Percentiles rank a stretch among this genome's conserved stretches.
Evolutionary conservation across 1,140 invertebrate genomes (phyloP).

Genomic region (Temnothorax longispinosus): DNA sequence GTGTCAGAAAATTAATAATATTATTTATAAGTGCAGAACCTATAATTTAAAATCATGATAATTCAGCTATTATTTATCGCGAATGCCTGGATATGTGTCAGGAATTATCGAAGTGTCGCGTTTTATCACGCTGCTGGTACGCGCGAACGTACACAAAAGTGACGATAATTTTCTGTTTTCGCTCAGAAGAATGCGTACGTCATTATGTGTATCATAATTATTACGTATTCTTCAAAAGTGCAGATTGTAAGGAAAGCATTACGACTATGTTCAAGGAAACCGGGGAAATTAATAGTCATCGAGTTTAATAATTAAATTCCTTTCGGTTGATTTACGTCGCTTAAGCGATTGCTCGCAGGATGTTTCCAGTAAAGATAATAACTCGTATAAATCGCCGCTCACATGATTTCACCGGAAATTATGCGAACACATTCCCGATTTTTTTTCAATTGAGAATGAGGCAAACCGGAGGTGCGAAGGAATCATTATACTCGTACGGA

Average conservation of each 20-base stretch:
- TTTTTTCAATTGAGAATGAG: conserved; percentile 9
- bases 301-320: conserved; percentile 32
- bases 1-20: conserved; percentile 30
- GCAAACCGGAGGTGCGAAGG: neutral
- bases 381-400: conserved; percentile 13
- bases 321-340: conserved; percentile 28
- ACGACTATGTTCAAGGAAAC: neutral
- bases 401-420: conserved; percentile 59
- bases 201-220: neutral
- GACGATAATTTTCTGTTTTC: neutral
- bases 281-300: conserved; percentile 43
- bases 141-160: neutral
- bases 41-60: conserved; percentile 33
- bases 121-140: neutral
- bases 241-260: neutral
- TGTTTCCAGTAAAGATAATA: conserved; percentile 43
- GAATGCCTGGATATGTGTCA: neutral
- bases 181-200: neutral
- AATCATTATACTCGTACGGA: neutral
- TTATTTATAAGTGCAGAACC: conserved; percentile 1
- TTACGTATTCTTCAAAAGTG: neutral
- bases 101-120: conserved; percentile 6
- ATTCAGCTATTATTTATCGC: conserved; percentile 21
- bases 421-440: conserved; percentile 30
- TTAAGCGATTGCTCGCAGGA: conserved; percentile 17